Evolutionary conservation across 1,140 invertebrate species (phyloP), one percentile per base, ranked within the genome.

Genomic region (Diorhabda sublineata): DNA sequence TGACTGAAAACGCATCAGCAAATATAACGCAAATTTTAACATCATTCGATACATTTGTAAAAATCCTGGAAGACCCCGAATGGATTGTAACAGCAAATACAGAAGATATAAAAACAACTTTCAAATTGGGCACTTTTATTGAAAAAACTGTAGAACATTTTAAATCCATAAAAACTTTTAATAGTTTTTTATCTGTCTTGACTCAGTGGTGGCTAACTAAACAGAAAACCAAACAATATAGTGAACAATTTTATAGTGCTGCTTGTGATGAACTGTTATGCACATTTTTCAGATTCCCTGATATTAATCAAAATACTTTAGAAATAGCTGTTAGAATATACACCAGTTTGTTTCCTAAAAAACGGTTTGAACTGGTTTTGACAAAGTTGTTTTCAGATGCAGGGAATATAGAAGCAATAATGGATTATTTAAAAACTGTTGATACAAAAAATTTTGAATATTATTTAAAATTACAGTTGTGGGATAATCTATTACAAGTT

Each of bases 51-150:
- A 78, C 82, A 42, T 85, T 83, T 73, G 73, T 85, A 11, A 69
- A 79, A 45, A 75, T 84, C 7, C 83, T 80, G 72, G 81, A 83
- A 70, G 77, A 78, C 72, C 71, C 78, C 3, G 73, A 76, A 42
- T 85, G 84, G 84, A 79, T 83, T 3, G 77, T 79, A 69, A 76
- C 79, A 68, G 75, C 76, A 0, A 83, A 81, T 43, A 65, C 71
- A 64, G 77, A 79, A 73, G 81, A 84, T 74, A 79, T 86, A n/a
- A 79, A 75, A 75, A 83, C 78, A 72, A 79, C 81, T n/a, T 84
- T 87, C 74, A 70, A 82, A 69, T 76, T 82, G 60, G 81, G 82
- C 7, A 68, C 75, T 65, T 84, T 83, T 71, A 76, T 87, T 58
- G 85, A 86, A 75, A 83, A 81, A 71, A 78, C 77, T 69, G 71